Conservation (phyloP, 2,888 invertebrate species). For the Cylloceria caligata region DNA sequence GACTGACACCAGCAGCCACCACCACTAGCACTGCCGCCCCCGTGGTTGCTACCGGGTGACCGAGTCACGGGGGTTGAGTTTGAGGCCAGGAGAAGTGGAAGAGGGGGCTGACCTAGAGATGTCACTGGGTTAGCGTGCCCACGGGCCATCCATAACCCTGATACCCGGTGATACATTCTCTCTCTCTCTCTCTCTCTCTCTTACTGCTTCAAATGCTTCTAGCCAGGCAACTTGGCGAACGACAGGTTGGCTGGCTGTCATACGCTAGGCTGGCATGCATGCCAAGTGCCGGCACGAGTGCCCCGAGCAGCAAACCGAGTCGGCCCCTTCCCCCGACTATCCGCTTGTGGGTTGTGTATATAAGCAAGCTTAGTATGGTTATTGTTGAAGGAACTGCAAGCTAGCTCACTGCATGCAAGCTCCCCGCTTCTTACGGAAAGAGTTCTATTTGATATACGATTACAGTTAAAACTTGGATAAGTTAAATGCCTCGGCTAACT, state of each 20-base stretch:
- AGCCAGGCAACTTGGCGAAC: slow-evolving; percentile 62
- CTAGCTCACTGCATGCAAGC: slow-evolving; percentile 49
- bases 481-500: background rate
- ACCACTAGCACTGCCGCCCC: slow-evolving; percentile 39
- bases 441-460: slow-evolving; percentile 35
- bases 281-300: slow-evolving; percentile 63
- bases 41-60: slow-evolving; percentile 53
- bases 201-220: slow-evolving; percentile 53
- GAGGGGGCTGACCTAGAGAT: slow-evolving; percentile 81
- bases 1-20: slow-evolving; percentile 32
- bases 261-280: slow-evolving; percentile 60
- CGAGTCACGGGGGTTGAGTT: slow-evolving; percentile 68
- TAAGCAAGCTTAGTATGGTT: slow-evolving; percentile 33
- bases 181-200: slow-evolving; percentile 20
- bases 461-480: background rate
- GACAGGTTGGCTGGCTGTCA: slow-evolving; percentile 60
- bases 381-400: slow-evolving; percentile 43
- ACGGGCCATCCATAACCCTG: slow-evolving; percentile 81
- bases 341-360: slow-evolving; percentile 9
- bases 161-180: slow-evolving; percentile 76
- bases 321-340: slow-evolving; percentile 42
- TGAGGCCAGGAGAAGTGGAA: slow-evolving; percentile 62
- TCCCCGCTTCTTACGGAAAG: slow-evolving; percentile 41
- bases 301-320: slow-evolving; percentile 45
- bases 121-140: slow-evolving; percentile 83